These are phyloP conservation scores for Fratercula arctica DNA, from an alignment of 2,797 vertebrate genomes.

Conservation along the genomic window DNA sequence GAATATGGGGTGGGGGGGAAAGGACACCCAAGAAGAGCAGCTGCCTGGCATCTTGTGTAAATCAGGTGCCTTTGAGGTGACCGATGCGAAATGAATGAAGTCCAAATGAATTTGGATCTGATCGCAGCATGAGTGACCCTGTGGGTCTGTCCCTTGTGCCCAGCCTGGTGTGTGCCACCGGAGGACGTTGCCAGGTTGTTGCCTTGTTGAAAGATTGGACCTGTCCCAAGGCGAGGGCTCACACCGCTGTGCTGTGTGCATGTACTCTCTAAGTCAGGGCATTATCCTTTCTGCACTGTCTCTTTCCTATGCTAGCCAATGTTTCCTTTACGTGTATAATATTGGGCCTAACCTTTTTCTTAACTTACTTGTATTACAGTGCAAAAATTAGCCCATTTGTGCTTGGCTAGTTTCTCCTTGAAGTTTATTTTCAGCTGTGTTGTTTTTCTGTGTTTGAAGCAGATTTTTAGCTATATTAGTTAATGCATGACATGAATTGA, in stretches of 20 bases:
- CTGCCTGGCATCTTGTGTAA: neutral
- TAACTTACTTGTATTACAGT: neutral
- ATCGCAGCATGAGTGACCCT: neutral
- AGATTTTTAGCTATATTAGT: neutral
- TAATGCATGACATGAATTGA: neutral
- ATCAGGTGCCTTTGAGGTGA: neutral
- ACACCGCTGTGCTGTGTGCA: neutral
- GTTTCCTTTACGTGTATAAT: neutral
- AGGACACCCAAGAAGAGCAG: neutral
- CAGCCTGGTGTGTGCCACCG: neutral
- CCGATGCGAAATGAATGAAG: neutral
- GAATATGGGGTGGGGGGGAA: neutral
- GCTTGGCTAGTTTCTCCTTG: neutral
- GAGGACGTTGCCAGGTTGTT: neutral
- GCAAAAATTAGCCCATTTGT: neutral
- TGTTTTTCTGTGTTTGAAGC: neutral
- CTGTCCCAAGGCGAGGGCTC: neutral
- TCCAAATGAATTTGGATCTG: neutral
- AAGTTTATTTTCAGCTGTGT: neutral
- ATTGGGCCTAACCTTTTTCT: neutral
- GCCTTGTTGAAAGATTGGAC: neutral
- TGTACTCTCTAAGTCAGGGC: neutral
- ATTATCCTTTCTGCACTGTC: no score
- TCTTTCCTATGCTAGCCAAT: accelerated
- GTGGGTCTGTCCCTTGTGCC: neutral